Base-by-base conservation (phyloP, 1,140 invertebrate genomes). In the Zaprionus lachaisei region DNA sequence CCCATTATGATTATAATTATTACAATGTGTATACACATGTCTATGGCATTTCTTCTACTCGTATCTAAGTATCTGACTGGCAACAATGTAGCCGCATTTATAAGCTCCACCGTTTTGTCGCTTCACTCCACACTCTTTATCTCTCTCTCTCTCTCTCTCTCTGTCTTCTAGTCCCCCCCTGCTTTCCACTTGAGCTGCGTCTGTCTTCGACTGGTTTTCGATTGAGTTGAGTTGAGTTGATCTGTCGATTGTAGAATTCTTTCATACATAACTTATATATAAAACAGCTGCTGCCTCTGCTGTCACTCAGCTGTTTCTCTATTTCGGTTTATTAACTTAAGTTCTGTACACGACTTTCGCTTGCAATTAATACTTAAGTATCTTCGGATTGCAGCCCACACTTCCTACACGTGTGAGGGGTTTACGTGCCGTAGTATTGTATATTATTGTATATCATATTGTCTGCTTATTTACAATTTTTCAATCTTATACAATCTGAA, bases 51-150 rank as follows among this genome's bases (percentile, higher is more conserved):
- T 58, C 44, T 51, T 58, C 20, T 63, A 28, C 37, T 31, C 28
- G 55, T 61, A 47, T 73, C 37, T 62, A 62, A 63, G n/a, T 51
- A 51, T 62, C 41, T 62, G 37, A 31, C 17, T 24, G 58, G 51
- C 66, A 69, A 74, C 72, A 75, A 71, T 71, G 67, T 60, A 58
- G 54, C 34, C 60, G 24, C 60, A 56, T 75, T 75, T 70, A 63
- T 70, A 63, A 57, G 26, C 66, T 17, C 37, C 62, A 68, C 26
- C 56, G 57, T 73, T 55, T 73, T 73, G 71, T 61, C 71, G 67
- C 71, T 67, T 55, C 47, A 28, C 72, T 49, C 22, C 31, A 34
- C 37, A 22, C n/a, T 57, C 55, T n/a, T 17, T 37, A 11, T 60
- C 38, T n/a, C 14, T 26, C 15, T 22, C 26, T 62, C 14, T 66